Conservation (phyloP, 2,888 invertebrate genomes). For the Cheilosia soror region DNA sequence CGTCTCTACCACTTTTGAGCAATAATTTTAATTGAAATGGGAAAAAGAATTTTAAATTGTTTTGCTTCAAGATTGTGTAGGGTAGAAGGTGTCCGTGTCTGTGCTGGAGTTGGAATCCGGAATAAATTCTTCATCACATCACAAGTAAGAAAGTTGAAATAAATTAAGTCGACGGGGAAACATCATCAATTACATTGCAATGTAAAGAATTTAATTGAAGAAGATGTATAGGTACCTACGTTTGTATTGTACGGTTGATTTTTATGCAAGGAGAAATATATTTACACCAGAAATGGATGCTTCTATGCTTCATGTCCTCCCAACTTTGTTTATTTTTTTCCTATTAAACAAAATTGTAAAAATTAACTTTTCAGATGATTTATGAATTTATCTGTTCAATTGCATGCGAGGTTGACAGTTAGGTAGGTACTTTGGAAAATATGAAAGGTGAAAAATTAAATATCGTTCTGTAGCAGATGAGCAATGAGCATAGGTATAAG, state of each 20-base stretch:
- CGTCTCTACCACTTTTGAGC: conserved; percentile 44
- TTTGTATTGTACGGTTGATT: conserved; percentile 11
- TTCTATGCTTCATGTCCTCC: too few relatives aligned
- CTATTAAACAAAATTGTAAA: too few relatives aligned
- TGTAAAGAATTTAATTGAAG: conserved; percentile 61
- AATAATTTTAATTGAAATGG: conserved; percentile 74
- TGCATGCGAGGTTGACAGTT: conserved; percentile 18
- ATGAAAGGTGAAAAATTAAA: conserved; percentile 32
- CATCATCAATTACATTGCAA: conserved; percentile 66
- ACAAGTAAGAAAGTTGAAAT: conserved; percentile 53
- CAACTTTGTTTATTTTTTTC: too few relatives aligned
- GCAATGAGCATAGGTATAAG: too few relatives aligned
- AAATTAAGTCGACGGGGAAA: conserved; percentile 64
- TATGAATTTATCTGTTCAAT: conserved; percentile 32
- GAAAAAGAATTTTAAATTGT: conserved; percentile 71
- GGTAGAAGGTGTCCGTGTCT: neutral
- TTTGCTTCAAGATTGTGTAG: conserved; percentile 31
- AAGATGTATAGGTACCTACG: too few relatives aligned
- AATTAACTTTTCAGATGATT: conserved; percentile 30
- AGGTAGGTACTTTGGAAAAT: neutral
- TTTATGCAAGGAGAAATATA: neutral
- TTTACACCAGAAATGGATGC: too few relatives aligned
- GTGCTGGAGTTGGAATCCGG: neutral
- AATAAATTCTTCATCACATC: conserved; percentile 1
- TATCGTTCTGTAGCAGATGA: neutral